A percentile compares a stretch with the other conserved stretches of the same genome.
These are phyloP conservation scores for Drosophila malerkotliana DNA, from an alignment of 1,140 invertebrate genomes.

Conservation along the genomic window DNA sequence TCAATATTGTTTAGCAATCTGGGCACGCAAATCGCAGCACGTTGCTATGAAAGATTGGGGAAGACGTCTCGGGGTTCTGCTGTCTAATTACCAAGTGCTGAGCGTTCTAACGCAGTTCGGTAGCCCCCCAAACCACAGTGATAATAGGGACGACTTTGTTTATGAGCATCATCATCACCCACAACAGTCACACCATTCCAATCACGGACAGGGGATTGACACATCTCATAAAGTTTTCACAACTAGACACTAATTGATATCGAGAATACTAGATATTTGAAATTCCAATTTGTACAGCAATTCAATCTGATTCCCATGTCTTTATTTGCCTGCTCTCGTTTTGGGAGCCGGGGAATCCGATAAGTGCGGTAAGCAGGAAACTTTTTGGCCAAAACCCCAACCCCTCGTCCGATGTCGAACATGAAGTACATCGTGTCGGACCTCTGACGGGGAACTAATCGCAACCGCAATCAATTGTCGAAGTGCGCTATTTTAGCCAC, in stretches of 20 bases:
- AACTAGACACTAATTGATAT: conserved; percentile 18
- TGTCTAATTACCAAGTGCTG: conserved; percentile 69
- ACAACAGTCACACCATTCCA: neutral
- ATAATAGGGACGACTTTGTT: conserved; percentile 25
- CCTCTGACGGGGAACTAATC: conserved; percentile 26
- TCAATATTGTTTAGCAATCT: conserved; percentile 71
- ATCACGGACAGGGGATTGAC: neutral
- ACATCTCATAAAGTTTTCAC: conserved; percentile 12
- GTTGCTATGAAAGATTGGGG: conserved; percentile 37
- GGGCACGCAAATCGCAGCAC: conserved; percentile 67
- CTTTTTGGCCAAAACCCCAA: neutral
- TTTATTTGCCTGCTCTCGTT: conserved; percentile 26
- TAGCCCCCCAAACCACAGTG: conserved; percentile 24
- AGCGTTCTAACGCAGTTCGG: conserved; percentile 56
- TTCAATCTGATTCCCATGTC: conserved; percentile 18
- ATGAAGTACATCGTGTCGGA: conserved; percentile 11
- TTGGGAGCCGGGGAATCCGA: conserved; percentile 27
- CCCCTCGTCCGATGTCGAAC: neutral
- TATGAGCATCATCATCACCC: neutral
- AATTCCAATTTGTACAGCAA: conserved; percentile 21
- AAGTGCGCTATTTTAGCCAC: neutral
- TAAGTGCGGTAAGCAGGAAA: conserved; percentile 49
- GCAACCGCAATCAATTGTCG: conserved; percentile 14
- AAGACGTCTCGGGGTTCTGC: conserved; percentile 5
- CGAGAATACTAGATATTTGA: conserved; percentile 9